Evolutionary conservation across 2,113 vertebrate genomes (phyloP), one percentile per base, ranked within the genome.

Genomic region (Cheilinus undulatus): DNA sequence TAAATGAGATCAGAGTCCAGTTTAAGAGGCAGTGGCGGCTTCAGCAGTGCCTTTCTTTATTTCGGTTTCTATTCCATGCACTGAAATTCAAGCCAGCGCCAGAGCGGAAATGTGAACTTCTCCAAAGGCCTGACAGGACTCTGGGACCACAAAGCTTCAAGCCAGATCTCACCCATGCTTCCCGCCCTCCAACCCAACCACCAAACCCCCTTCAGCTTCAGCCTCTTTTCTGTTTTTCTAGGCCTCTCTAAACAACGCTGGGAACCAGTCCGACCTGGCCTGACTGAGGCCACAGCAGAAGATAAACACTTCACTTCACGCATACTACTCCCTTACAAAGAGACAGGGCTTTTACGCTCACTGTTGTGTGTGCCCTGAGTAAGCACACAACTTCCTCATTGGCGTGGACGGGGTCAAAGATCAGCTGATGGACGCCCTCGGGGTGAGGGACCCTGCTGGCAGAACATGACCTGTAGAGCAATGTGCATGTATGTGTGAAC

Each of bases 291-390:
- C 86, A 83, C 86, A 53, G 84, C 75, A 10, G 87, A 93, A 93
- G 88, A 88, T 80, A 92, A 95, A 92, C 81, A 84, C 83, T 86
- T 92, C 17, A 0, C 85, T 93, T 93, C 88, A 89, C 80, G 86
- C 85, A 90, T 80, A 88, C 86, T 88, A 89, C 79, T 88, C 78
- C 88, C 81, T 83, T 62, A 91, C 88, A 93, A 90, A 91, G 86
- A 83, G 72, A 50, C 49, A 36, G 20, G 78, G 60, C 62, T 77
- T 19, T 73, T 66, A 56, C 42, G 8, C 58, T 64, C 58, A 59
- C 82, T 73, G 70, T 14, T 48, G 59, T 57, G 22, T n/a, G 69
- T 22, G 78, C 70, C 34, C 65, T 74, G 60, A 73, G 69, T 68
- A 81, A 84, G 69, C 72, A 72, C 26, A 42, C 43, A 32, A 86